Evolutionary conservation across 64 coral and sea anemone genomes (phyloP).

Genomic region (Orbicella faveolata): DNA sequence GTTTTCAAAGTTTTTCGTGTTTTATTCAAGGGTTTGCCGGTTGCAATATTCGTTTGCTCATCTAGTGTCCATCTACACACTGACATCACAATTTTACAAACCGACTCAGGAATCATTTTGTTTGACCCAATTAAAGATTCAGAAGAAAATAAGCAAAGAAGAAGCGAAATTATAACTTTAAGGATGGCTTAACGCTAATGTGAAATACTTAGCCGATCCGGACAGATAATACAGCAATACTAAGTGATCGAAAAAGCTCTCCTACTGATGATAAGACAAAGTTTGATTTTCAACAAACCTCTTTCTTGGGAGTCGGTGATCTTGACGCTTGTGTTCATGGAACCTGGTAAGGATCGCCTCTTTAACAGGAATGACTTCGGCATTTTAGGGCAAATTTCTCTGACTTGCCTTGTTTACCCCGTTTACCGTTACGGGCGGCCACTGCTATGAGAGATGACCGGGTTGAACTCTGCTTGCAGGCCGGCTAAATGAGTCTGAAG

Average conservation of each 20-base stretch:
- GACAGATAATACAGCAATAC: too few species aligned
- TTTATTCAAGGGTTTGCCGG: not conserved
- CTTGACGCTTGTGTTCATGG: not conserved
- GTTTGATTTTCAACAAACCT: not conserved
- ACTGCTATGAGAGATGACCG: not conserved
- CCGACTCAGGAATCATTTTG: not conserved
- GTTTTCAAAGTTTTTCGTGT: not conserved
- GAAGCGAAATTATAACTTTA: not conserved
- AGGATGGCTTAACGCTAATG: not conserved
- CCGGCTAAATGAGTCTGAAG: not conserved
- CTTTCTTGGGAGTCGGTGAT: not conserved
- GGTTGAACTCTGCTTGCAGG: not conserved
- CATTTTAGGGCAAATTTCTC: conserved; percentile 16
- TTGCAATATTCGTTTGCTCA: not conserved
- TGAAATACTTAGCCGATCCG: not conserved
- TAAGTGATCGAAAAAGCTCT: not conserved
- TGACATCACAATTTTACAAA: not conserved
- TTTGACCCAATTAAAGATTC: not conserved
- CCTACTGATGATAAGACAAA: not conserved
- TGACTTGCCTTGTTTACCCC: not conserved
- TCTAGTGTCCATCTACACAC: not conserved
- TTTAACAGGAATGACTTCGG: conserved; percentile 69
- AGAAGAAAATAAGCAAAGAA: not conserved
- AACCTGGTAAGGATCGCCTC: conserved; percentile 11
- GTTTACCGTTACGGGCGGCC: not conserved